Evolutionary conservation across 2,113 vertebrate genomes (phyloP), one percentile per base, ranked within the genome.

Genomic region (Helogale parvula): DNA sequence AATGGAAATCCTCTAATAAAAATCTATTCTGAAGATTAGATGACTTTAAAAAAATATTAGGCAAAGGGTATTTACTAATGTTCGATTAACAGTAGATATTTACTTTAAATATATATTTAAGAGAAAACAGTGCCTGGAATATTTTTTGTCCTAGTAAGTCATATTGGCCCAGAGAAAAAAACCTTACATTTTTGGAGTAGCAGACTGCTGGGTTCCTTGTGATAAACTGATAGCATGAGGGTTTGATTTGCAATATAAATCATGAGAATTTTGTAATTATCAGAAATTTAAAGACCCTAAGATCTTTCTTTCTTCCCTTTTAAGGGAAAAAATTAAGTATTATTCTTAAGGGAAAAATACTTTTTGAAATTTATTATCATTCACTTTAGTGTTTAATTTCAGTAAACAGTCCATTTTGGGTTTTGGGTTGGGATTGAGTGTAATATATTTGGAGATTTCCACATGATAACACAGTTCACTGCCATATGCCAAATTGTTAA

Each of bases 301-400:
- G n/a, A 83, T 92, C 25, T 66, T 12, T 76, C 60, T 88, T 93
- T 10, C 16, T 91, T 95, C 94, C 88, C 66, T 85, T 94, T 77
- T 60, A 90, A 66, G 57, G 85, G 69, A 88, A 88, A 88, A 85
- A 88, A 41, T 63, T 71, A 93, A 72, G 69, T 52, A 68, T 50
- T 63, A 65, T 80, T 94, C 60, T 96, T 33, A 96, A 96, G 74
- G 80, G 17, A 94, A 82, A 5, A 94, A 72, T 92, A 29, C 45
- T 90, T 94, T 91, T 69, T 76, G 45, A 93, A 93, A 57, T 90
- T 79, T 84, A 57, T 50, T 27, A 87, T 16, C 21, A 17, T 94
- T 92, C 52, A 45, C 93, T 93, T 96, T 83, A 79, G 33, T 96
- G 81, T 97, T 97, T 97, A 87, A 96, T 96, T 94, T 97, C n/a